Conservation (phyloP, 2,113 vertebrate species). For the Platichthys flesus region DNA sequence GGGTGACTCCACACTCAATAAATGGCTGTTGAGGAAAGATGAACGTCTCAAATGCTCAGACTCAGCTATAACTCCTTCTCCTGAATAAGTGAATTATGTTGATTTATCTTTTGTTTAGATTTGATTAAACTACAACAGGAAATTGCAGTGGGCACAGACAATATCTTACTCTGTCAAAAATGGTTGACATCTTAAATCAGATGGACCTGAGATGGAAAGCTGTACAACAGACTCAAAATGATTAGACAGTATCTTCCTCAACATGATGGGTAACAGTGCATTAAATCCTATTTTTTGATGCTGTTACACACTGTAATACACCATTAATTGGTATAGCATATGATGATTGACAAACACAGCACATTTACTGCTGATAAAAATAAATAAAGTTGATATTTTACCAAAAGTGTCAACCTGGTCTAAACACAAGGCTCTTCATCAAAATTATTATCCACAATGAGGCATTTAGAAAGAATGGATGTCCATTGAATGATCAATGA, state of each 20-base stretch:
- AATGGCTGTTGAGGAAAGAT: constrained; percentile 1
- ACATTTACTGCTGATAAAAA: not conserved
- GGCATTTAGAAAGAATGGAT: constrained; percentile 11
- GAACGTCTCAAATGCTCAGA: not conserved
- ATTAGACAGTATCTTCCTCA: not conserved
- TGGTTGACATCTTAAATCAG: not conserved
- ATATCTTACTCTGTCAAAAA: not conserved
- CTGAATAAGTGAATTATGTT: not conserved
- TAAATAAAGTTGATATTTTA: not conserved
- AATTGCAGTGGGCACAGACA: not conserved
- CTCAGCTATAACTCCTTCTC: not conserved
- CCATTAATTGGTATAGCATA: not conserved
- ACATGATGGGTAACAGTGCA: not conserved
- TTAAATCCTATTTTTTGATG: not conserved
- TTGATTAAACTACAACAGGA: not conserved
- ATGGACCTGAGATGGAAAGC: not conserved
- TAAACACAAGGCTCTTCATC: not conserved
- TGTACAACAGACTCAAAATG: not conserved
- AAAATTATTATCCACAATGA: not conserved
- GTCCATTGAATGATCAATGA: constrained; percentile 33
- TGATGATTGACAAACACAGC: not conserved
- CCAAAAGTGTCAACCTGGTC: no score
- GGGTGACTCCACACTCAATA: constrained; percentile 8
- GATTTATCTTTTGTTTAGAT: not conserved
- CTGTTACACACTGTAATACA: not conserved